Base-by-base conservation (phyloP, 2,797 vertebrate species). In the Neomorphus geoffroyi region DNA sequence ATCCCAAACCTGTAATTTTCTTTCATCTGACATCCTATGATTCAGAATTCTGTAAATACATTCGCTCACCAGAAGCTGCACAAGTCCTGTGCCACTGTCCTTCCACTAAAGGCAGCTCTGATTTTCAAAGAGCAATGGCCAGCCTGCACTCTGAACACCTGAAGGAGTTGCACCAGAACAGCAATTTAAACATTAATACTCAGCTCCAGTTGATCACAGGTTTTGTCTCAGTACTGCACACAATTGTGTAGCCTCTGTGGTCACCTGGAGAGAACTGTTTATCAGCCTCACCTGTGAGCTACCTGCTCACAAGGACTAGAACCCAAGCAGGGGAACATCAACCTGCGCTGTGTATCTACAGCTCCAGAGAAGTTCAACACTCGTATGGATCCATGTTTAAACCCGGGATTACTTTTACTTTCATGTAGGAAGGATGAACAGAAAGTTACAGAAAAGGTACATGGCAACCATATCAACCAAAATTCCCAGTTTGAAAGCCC, bases 401-500 rank as follows among this genome's bases (percentile, higher is more conserved):
- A 88, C 17, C 57, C 41, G 18, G 56, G 39, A 45, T 27, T 88
- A 54, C 17, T 85, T 91, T 79, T 56, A 51, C 45, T 86, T 84
- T 67, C 54, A 67, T 21, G 24, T 14, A 80, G 21, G 54, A 86
- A 91, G 43, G 24, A 73, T 61, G 60, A 79, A 80, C 21, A 94
- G 61, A 83, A 78, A 71, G 35, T 88, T 6, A 89, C 2, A 0
- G 73, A 73, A 88, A 93, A 93, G 39, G 82, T 84, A 88, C 86
- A 84, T 75, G 2, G 1, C 30, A 93, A 48, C 35, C 22, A 6
- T 8, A 80, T 28, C 60, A 88, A 81, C 37, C 14, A 51, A 79
- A 86, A 83, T 45, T 45, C 72, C 62, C 82, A 79, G 51, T 43
- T 11, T 86, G 51, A 90, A 92, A 93, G 60, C 18, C 41, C 17